Evolutionary conservation across 2,888 invertebrate species (phyloP), one percentile per base, ranked within the genome.

Genomic region (Parascotia fuliginaria): DNA sequence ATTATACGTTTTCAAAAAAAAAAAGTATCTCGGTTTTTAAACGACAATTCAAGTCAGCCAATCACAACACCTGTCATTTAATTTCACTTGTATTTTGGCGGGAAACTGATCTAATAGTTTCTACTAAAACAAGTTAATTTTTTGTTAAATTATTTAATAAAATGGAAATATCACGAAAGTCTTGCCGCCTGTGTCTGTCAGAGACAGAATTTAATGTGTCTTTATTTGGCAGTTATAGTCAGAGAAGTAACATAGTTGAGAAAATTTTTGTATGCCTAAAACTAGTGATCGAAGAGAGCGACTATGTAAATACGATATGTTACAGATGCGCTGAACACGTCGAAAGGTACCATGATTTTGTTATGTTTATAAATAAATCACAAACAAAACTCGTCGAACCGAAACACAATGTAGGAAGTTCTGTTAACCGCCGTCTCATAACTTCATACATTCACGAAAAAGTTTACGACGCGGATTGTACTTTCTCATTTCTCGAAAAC

Each of bases 161-260:
- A 70, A 89, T 89, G 89, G 86, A 86, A 63, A 52, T 81, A 63
- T 75, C 83, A 27, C 73, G 77, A 45, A 83, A 82, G 57, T 77
- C 75, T 50, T 91, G 89, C 62, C 85, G 89, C 43, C 60, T 90
- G 39, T 90, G 89, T 76, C 60, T 88, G 54, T 75, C 79, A 9
- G 86, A 85, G 59, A 77, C 81, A 5, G 87, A 90, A 52, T 90
- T 92, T 58, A 89, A 85, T 61, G 79, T 84, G 29, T 83, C 87
- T 19, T 55, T 91, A 42, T 83, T 81, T 60, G 81, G 89, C 45
- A 81, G 55, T 55, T 85, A 81, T 57, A 81, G 86, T 52, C 75
- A 75, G 33, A 81, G 76, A 69, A 79, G 75, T 3, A 81, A 83
- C 46, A 80, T 89, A 68, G 46, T 83, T 2, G 81, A 87, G 38